Evolutionary conservation across 2,888 invertebrate species (phyloP), one percentile per base, ranked within the genome.

Genomic region (Argyresthia albistria): DNA sequence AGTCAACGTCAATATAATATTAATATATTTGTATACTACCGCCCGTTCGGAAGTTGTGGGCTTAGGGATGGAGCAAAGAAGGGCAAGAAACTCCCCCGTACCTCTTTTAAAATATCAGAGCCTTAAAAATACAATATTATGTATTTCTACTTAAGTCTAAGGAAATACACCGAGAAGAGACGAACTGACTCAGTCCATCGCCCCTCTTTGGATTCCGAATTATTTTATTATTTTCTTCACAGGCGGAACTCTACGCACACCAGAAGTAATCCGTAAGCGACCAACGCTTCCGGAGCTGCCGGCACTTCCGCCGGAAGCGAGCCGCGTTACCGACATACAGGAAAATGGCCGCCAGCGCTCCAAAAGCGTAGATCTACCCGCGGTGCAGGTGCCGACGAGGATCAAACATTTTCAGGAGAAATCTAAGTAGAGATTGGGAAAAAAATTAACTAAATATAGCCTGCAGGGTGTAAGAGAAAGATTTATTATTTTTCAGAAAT

Each of bases 361-460:
- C 42, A 78, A 77, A 56, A 86, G 84, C 60, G 84, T 88, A 51
- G 87, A 88, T 43, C 66, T 88, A 25, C 88, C 88, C 16, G 83
- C 86, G 0, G 83, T 88, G 0, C 87, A 87, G 62, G 88, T 88
- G 8, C 88, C 87, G 0, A 70, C 74, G 10, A 69, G 86, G 56
- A 83, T 88, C 12, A 84, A 75, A 57, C 88, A 88, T 59, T 62
- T 87, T 47, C 76, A 83, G 53, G 73, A 71, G 12, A 74, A 62
- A 56, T 14, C 16, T 15, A 45, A 45, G 15, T 16, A 45, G 15
- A 15, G 35, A 47, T 35, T 47, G 48, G 12, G 35, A n/a, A 67
- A 57, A 59, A 73, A 70, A 11, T 7, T 15, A 3, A 46, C 8
- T 15, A n/a, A 16, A n/a, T 4, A 10, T 11, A 45, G 4, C n/a